Base-by-base conservation (phyloP, 1,140 invertebrate species). In the Megalonaias nervosa region DNA sequence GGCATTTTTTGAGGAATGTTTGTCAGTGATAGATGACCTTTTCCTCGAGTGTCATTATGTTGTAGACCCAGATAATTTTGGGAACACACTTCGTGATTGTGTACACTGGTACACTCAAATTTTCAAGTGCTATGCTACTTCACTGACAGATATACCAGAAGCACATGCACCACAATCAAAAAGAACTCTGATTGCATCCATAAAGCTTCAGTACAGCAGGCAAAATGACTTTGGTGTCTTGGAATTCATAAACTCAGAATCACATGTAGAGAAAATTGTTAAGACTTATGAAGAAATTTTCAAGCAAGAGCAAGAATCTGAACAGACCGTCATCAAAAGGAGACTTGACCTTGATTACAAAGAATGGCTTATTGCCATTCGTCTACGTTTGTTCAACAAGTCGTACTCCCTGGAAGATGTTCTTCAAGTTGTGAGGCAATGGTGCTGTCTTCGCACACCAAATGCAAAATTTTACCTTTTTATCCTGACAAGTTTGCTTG, bases 271-370 rank as follows among this genome's bases (percentile, higher is more conserved):
- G 16, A 62, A 61, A 17, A 81, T 81, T 1, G 73, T 77, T 21
- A 60, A 75, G 15, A 56, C 58, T 4, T 83, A 79, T 48, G 81
- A 83, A 57, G 74, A 68, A n/a, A 83, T 75, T n/a, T 74, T 83
- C 58, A 38, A 66, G 21, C 65, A 79, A 56, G 2, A 26, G 67
- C 19, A 23, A 64, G 56, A 71, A 58, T 61, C 68, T 65, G 56
- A 26, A 75, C 62, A 60, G 48, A 21, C 58, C 19, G 6, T 55
- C 21, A 38, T 55, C 16, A 60, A 74, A 13, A 58, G 16, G 59
- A 48, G 16, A 26, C 19, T 74, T 2, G 74, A 82, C 31, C 48
- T 38, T 1, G 81, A 82, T 48, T 82, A 79, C 38, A 67, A n/a
- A 12, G 77, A 82, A 76, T 82, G 81, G 81, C 70, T 82, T 9